A percentile compares a stretch with the other conserved stretches of the same genome.
These are phyloP conservation scores for Sebastes fasciatus DNA, from an alignment of 2,113 vertebrate genomes.

Conservation along the genomic window DNA sequence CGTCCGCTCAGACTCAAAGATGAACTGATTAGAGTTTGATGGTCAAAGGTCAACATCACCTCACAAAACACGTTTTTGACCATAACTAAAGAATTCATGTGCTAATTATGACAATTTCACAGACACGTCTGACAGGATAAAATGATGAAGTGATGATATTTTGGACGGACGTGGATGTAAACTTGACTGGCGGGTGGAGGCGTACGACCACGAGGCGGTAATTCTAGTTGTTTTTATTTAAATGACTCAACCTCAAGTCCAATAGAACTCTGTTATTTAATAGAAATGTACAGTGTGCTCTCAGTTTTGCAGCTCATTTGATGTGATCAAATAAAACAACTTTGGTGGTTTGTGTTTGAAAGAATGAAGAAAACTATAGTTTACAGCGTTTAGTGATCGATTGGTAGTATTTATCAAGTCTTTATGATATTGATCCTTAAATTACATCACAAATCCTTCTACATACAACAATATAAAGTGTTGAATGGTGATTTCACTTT, in stretches of 20 bases:
- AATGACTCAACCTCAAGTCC: background rate
- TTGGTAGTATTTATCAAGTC: background rate
- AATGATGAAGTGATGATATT: no score
- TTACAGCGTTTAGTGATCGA: background rate
- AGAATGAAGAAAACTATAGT: background rate
- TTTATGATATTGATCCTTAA: constrained; percentile 1
- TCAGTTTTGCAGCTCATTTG: background rate
- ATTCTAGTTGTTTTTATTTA: background rate
- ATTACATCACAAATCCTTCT: constrained; percentile 5
- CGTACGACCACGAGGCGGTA: no score
- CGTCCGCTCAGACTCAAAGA: no score
- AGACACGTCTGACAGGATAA: no score
- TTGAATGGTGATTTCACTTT: background rate
- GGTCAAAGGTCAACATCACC: no score
- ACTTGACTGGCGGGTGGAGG: no score
- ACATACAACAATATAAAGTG: background rate
- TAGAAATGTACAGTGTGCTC: background rate
- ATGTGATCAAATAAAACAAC: background rate
- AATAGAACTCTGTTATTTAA: background rate
- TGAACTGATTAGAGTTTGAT: no score
- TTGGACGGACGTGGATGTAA: no score
- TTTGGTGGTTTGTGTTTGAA: background rate
- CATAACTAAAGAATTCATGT: no score
- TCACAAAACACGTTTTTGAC: no score
- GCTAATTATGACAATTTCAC: no score